Conservation (phyloP, 2,888 invertebrate species). For the Bhutanitis thaidina region DNA sequence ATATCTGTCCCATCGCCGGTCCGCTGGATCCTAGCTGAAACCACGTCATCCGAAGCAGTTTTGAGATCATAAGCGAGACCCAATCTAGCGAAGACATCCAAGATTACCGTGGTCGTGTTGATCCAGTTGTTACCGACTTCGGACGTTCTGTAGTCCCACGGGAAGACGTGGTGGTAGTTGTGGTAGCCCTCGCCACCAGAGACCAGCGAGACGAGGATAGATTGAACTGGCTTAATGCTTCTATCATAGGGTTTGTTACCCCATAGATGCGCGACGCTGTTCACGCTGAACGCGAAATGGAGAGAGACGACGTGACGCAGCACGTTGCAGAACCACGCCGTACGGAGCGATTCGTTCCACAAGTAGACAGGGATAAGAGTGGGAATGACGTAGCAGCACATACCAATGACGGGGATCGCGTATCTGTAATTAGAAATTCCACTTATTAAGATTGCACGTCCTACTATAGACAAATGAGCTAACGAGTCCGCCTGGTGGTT, state of each 20-base stretch:
- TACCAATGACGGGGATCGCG: constrained; percentile 81
- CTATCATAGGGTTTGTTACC: constrained; percentile 68
- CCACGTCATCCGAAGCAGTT: constrained; percentile 31
- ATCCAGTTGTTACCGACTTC: constrained; percentile 38
- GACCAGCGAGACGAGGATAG: constrained; percentile 30
- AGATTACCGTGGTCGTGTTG: constrained; percentile 40
- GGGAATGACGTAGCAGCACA: constrained; percentile 69
- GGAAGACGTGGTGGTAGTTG: constrained; percentile 51
- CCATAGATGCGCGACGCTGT: constrained; percentile 81
- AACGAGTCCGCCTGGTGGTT: too few relatives aligned
- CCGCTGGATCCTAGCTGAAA: constrained; percentile 27
- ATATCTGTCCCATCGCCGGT: constrained; percentile 40
- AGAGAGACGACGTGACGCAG: constrained; percentile 76
- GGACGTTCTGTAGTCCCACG: constrained; percentile 46
- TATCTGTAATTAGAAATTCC: constrained; percentile 67
- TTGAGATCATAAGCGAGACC: constrained; percentile 55
- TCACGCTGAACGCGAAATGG: constrained; percentile 70
- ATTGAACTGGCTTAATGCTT: constrained; percentile 36
- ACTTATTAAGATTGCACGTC: too few relatives aligned
- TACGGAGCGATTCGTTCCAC: constrained; percentile 75
- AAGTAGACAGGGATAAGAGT: constrained; percentile 69
- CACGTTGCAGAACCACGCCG: constrained; percentile 50
- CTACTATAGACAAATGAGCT: too few relatives aligned
- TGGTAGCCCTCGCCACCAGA: constrained; percentile 50
- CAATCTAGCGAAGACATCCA: constrained; percentile 48